phyloP scores from a whole-genome alignment of 2,888 invertebrate genomes.

The Callyntrura sp. region DNA sequence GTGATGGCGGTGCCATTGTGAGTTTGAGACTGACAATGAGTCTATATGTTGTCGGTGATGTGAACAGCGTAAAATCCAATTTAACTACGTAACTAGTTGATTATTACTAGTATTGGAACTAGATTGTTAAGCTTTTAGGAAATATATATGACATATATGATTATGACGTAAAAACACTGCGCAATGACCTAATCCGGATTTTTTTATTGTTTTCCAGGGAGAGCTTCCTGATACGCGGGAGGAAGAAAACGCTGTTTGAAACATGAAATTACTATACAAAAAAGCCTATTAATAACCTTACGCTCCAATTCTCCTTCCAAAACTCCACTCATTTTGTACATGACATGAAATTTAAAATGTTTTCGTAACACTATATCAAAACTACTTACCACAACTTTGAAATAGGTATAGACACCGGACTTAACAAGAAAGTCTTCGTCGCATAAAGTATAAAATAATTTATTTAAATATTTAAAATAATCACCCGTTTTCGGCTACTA shows the following conservation, averaged over 20 bases:
- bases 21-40: no score
- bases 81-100: no score
- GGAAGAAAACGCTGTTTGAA: conserved; percentile 80
- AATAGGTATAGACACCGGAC: neutral
- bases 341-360: neutral
- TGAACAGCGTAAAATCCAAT: no score
- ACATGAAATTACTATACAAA: conserved; percentile 68
- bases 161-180: no score
- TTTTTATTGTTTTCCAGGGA: conserved; percentile 62
- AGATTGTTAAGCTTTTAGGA: no score
- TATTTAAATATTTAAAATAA: no score
- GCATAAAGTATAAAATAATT: no score
- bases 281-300: conserved; percentile 55
- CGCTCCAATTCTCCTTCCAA: conserved; percentile 72
- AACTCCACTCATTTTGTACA: conserved; percentile 71
- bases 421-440: neutral
- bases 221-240: conserved; percentile 75
- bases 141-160: no score
- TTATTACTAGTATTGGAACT: no score
- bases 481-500: neutral
- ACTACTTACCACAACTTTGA: neutral
- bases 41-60: no score
- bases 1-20: no score
- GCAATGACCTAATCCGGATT: no score
- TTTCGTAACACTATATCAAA: neutral